Evolutionary conservation across 2,888 invertebrate species (phyloP).

Genomic region (Drosophila aldrichi): DNA sequence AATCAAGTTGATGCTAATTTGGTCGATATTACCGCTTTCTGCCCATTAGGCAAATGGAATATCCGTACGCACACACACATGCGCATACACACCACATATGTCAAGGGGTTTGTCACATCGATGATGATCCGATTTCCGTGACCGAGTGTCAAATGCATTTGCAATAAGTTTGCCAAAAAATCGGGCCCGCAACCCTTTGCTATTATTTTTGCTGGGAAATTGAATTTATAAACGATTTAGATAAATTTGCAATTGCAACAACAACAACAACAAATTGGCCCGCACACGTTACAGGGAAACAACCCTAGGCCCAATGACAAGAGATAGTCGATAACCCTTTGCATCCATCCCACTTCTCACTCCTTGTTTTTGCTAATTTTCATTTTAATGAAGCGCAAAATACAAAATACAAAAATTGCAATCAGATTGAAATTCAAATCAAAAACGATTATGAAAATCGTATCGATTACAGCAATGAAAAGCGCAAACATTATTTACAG

Average conservation of each 20-base stretch:
- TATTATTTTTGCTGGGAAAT: constrained; percentile 40
- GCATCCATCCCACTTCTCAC: constrained; percentile 12
- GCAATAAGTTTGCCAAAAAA: constrained; percentile 78
- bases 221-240: constrained; percentile 80
- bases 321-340: constrained; percentile 49
- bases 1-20: constrained; percentile 78
- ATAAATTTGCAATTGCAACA: constrained; percentile 66
- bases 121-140: constrained; percentile 58
- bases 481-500: constrained; percentile 40
- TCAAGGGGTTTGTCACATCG: constrained; percentile 70
- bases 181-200: constrained; percentile 31
- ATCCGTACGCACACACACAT: constrained; percentile 18
- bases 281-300: constrained; percentile 26
- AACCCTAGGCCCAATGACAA: constrained; percentile 2
- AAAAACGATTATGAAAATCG: constrained; percentile 49
- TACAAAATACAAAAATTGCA: constrained; percentile 43
- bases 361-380: constrained; percentile 70
- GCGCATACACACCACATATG: constrained; percentile 25
- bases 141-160: constrained; percentile 72
- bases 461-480: constrained; percentile 66
- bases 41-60: constrained; percentile 69
- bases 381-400: constrained; percentile 77
- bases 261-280: constrained; percentile 54
- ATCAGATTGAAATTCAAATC: constrained; percentile 41
- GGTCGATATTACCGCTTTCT: constrained; percentile 47